Percentiles rank a stretch among this genome's conserved stretches.
phyloP scores from a whole-genome alignment of 2,888 invertebrate species.

The Pammene fasciana region DNA sequence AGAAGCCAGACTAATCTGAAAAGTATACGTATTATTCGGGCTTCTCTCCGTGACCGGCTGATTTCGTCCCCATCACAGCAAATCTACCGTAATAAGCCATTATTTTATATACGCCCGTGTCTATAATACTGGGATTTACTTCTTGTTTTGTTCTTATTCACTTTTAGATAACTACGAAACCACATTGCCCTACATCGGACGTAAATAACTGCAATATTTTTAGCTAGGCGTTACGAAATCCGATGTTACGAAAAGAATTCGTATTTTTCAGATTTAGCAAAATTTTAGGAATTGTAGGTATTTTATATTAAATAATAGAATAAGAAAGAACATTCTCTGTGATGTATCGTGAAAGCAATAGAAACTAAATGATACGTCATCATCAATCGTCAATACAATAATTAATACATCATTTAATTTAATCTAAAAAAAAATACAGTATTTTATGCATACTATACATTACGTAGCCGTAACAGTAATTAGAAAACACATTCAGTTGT shows the following conservation, averaged over 20 bases:
- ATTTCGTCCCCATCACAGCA: constrained; percentile 36
- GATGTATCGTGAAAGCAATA: no score
- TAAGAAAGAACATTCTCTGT: neutral
- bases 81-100: constrained; percentile 42
- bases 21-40: constrained; percentile 39
- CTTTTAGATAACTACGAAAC: constrained; percentile 27
- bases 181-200: constrained; percentile 19
- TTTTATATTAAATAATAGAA: neutral
- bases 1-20: constrained; percentile 34
- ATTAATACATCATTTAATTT: no score
- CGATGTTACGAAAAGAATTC: neutral
- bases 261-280: neutral
- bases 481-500: no score
- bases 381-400: no score
- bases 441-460: no score
- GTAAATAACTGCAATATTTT: constrained; percentile 11
- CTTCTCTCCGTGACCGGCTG: constrained; percentile 35
- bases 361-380: no score
- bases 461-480: no score
- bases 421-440: no score
- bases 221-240: neutral
- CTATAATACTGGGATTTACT: constrained; percentile 40
- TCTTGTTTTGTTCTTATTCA: constrained; percentile 38
- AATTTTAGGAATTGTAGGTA: neutral
- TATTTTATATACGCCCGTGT: constrained; percentile 41